These are phyloP conservation scores for Diplazon laetatorius DNA, from an alignment of 2,888 invertebrate genomes.

Conservation along the genomic window DNA sequence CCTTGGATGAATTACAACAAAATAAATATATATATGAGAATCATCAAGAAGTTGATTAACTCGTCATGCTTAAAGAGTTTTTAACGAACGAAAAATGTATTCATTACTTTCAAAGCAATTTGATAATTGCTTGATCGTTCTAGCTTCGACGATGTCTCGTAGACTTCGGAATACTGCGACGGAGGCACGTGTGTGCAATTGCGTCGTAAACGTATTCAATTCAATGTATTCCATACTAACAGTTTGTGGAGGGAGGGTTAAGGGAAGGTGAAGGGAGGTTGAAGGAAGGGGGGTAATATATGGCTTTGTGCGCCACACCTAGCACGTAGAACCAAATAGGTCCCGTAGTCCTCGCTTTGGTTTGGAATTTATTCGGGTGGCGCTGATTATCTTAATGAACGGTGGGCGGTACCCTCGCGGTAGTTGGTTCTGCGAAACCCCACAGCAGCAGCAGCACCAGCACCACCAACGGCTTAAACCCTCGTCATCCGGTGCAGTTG, in stretches of 20 bases:
- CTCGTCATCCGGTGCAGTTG: constrained; percentile 27
- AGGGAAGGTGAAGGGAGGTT: neutral
- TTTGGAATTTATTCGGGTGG: constrained; percentile 74
- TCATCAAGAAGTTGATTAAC: too few species aligned
- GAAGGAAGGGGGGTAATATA: neutral
- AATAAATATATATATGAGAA: too few species aligned
- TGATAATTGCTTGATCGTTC: neutral
- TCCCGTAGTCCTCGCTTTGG: constrained; percentile 47
- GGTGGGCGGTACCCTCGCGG: constrained; percentile 43
- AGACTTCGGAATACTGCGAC: constrained; percentile 20
- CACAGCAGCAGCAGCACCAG: constrained; percentile 16
- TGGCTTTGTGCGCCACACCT: neutral
- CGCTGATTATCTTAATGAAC: constrained; percentile 75
- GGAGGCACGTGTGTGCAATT: constrained; percentile 55
- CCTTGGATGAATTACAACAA: too few species aligned
- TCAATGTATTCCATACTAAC: constrained; percentile 16
- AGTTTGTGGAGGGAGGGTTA: neutral
- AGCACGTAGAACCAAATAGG: constrained; percentile 33
- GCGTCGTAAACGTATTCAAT: neutral
- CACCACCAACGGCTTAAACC: constrained; percentile 24
- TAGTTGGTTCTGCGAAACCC: constrained; percentile 20
- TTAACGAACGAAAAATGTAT: neutral
- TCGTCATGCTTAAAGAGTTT: too few species aligned
- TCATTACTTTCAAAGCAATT: neutral
- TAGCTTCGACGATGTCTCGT: neutral